These are phyloP conservation scores for Dolichallabes microphthalmus DNA, from an alignment of 2,113 vertebrate species.

Conservation along the genomic window DNA sequence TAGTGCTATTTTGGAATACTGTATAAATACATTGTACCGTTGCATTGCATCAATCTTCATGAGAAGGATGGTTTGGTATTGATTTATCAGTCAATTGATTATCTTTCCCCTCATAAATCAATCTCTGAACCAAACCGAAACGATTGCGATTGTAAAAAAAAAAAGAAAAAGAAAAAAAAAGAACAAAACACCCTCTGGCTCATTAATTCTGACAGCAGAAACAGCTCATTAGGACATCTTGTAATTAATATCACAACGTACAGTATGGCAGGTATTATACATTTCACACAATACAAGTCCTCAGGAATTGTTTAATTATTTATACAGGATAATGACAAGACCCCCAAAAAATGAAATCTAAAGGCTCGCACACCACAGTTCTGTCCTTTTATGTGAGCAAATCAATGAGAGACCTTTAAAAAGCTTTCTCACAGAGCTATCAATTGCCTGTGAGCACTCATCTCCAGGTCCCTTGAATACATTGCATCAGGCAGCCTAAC, in stretches of 20 bases:
- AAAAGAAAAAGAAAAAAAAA: constrained; percentile 5
- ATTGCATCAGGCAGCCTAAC: not conserved
- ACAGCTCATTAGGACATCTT: constrained; percentile 13
- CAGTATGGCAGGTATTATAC: constrained; percentile 37
- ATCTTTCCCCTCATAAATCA: constrained; percentile 34
- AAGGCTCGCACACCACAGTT: constrained; percentile 17
- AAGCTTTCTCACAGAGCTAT: constrained; percentile 35
- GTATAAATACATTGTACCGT: constrained; percentile 18
- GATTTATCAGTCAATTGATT: constrained; percentile 48
- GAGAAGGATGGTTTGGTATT: constrained; percentile 20
- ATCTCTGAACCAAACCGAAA: constrained; percentile 12
- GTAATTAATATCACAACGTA: constrained; percentile 28
- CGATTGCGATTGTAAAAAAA: not conserved
- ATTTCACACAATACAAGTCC: constrained; percentile 22
- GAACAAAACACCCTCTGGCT: constrained; percentile 39
- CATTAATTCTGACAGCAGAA: constrained; percentile 41
- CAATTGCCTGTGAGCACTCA: constrained; percentile 6
- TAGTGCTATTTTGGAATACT: not conserved
- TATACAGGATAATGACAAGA: constrained; percentile 5
- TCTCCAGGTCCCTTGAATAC: constrained; percentile 17
- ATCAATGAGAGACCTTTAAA: constrained; percentile 33
- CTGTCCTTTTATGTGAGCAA: constrained; percentile 30
- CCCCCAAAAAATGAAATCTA: not conserved
- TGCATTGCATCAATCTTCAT: constrained; percentile 35
- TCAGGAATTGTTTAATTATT: constrained; percentile 10